Conservation (phyloP, 23 tunicate species). For the Halocynthia roretzi region DNA sequence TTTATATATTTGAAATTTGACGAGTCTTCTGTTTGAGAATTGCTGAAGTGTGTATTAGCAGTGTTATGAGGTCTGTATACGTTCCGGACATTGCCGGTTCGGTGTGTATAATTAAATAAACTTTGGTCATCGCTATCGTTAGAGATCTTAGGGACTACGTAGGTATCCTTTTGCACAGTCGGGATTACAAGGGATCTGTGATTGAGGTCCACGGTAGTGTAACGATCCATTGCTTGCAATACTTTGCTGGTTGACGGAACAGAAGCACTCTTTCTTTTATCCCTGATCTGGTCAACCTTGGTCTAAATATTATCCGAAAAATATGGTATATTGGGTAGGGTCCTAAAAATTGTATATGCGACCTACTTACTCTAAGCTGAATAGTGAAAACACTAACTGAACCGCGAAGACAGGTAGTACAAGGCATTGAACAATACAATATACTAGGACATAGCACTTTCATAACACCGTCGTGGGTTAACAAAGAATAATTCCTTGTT, state of each 20-base stretch:
- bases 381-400: no score
- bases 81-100: slow-evolving; percentile 3
- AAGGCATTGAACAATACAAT: no score
- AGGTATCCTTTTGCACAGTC: background rate
- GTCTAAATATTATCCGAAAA: background rate
- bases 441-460: no score
- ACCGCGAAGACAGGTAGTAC: no score
- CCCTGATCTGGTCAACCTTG: slow-evolving; percentile 16
- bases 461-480: no score
- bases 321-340: background rate
- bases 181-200: background rate
- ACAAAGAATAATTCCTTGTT: no score
- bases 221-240: slow-evolving; percentile 14
- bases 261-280: slow-evolving; percentile 6
- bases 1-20: background rate
- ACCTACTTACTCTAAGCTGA: no score
- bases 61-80: background rate
- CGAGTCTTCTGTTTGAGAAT: background rate
- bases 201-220: slow-evolving; percentile 10
- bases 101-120: background rate
- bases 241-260: background rate
- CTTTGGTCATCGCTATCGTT: background rate
- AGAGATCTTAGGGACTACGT: background rate
- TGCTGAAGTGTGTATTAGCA: background rate
- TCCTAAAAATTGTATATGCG: no score